Conservation (phyloP, 2,113 vertebrate species). For the Erythrolamprus reginae region DNA sequence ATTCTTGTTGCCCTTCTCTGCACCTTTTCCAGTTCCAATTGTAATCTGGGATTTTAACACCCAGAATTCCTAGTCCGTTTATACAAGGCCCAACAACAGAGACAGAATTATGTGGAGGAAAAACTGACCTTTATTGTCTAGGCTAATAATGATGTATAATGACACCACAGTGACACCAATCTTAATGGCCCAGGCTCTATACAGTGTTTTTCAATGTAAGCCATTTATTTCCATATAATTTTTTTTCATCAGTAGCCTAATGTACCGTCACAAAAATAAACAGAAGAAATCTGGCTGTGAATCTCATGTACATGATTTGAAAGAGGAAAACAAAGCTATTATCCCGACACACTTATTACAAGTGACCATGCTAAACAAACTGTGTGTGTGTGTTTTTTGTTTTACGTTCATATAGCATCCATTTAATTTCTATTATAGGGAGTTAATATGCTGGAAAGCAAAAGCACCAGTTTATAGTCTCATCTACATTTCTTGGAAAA, state of each 20-base stretch:
- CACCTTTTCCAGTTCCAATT: too few relatives aligned
- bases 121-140: not conserved
- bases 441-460: not conserved
- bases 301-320: not conserved
- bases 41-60: not conserved
- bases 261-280: not conserved
- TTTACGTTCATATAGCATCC: not conserved
- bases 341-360: not conserved
- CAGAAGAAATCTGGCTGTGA: not conserved
- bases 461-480: not conserved
- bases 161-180: not conserved
- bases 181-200: not conserved
- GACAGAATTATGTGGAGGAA: not conserved
- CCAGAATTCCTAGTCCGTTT: not conserved
- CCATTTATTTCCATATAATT: not conserved
- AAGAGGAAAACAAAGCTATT: not conserved
- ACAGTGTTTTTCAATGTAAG: not conserved
- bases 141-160: not conserved
- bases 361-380: not conserved
- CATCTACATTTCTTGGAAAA: not conserved
- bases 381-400: too few relatives aligned
- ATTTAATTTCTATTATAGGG: not conserved
- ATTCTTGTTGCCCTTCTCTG: too few relatives aligned
- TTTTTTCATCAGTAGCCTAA: not conserved
- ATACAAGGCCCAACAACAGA: not conserved